These are phyloP conservation scores for Propithecus deckenii DNA, from an alignment of 2,797 vertebrate genomes.

Conservation along the genomic window DNA sequence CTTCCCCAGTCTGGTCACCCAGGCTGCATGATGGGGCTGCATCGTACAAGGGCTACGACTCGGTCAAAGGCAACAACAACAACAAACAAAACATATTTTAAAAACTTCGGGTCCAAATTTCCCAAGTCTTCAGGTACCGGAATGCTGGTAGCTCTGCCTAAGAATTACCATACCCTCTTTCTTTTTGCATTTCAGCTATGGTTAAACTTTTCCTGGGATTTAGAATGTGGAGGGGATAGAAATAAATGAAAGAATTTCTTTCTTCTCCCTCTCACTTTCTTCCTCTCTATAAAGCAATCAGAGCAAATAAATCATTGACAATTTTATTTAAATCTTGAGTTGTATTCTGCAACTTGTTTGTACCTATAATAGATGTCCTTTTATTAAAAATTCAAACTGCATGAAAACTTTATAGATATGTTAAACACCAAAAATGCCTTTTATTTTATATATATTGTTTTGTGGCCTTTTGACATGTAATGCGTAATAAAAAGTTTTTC, in stretches of 20 bases:
- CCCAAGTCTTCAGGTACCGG: not conserved
- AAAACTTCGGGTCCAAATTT: not conserved
- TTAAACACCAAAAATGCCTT: not conserved
- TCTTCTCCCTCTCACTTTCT: not conserved
- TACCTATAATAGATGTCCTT: not conserved
- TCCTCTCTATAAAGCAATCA: not conserved
- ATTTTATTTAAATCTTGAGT: not conserved
- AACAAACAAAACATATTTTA: not conserved
- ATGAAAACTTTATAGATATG: not conserved
- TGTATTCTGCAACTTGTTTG: not conserved
- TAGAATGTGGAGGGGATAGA: not conserved
- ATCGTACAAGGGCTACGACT: not conserved
- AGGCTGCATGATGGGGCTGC: accelerated
- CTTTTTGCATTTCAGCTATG: not conserved
- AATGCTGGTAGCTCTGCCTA: not conserved
- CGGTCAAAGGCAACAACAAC: not conserved
- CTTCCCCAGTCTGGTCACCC: not conserved
- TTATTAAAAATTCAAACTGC: not conserved
- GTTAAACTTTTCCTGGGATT: not conserved
- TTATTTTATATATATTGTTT: not conserved
- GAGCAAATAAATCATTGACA: not conserved
- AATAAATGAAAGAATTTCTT: not conserved
- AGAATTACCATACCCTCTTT: not conserved
- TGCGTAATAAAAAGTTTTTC: not conserved
- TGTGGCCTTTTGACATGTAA: constrained; percentile 8